phyloP scores from a whole-genome alignment of 2,797 vertebrate species.

The Mus spretus region DNA sequence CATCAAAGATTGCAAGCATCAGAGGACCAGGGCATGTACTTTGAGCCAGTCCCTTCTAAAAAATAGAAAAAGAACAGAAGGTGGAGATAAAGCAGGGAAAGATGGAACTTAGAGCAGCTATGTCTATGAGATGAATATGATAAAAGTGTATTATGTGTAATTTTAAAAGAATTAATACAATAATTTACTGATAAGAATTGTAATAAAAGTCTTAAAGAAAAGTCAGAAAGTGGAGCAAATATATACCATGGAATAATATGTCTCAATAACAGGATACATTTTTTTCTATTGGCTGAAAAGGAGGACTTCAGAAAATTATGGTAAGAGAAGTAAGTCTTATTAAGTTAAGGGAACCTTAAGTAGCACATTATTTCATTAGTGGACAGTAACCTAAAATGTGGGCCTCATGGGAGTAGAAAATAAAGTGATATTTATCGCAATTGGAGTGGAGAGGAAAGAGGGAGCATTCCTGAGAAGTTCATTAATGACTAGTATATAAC shows the following conservation, averaged over 20 bases:
- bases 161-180: no score
- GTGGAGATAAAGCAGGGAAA: no score
- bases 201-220: not conserved
- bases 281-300: not conserved
- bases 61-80: not conserved
- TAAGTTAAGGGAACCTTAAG: not conserved
- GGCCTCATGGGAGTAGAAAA: not conserved
- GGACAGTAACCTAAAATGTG: not conserved
- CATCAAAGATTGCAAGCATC: not conserved
- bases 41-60: not conserved
- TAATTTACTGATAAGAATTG: not conserved
- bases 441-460: not conserved
- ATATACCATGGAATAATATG: not conserved
- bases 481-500: not conserved
- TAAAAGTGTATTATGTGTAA: not conserved
- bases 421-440: not conserved
- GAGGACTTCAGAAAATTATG: not conserved
- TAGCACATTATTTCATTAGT: not conserved
- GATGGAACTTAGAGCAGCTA: not conserved
- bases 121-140: no score
- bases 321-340: not conserved
- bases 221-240: not conserved
- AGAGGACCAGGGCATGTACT: no score
- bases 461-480: rapidly evolving
- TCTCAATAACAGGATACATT: not conserved